Conservation (phyloP, 1,140 invertebrate species). For the Diorhabda elongata region DNA sequence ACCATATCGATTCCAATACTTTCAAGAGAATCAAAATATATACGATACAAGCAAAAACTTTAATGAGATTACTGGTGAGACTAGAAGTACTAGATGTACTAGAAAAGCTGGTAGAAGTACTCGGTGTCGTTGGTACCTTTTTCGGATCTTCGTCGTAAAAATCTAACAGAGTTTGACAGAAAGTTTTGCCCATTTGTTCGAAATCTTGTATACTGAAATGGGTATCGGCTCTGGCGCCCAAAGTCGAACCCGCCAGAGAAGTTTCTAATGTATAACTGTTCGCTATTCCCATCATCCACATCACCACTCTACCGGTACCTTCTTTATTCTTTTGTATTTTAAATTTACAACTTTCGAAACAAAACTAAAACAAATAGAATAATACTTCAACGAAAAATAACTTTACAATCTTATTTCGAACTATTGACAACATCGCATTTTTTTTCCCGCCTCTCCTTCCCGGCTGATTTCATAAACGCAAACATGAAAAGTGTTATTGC, state of each 20-base stretch:
- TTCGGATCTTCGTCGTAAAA: constrained; percentile 84
- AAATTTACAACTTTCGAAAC: constrained; percentile 90
- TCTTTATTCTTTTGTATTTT: constrained; percentile 88
- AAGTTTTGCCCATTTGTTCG: constrained; percentile 78
- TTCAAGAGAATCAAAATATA: too few species aligned
- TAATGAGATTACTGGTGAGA: background rate
- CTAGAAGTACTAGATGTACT: background rate
- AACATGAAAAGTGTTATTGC: too few species aligned
- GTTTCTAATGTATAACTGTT: constrained; percentile 95
- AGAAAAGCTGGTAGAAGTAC: background rate
- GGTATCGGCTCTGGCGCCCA: constrained; percentile 74
- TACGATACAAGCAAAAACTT: too few species aligned
- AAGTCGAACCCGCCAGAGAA: constrained; percentile 82
- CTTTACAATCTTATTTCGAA: too few species aligned
- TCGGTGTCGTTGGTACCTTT: constrained; percentile 56
- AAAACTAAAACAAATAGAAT: constrained; percentile 66
- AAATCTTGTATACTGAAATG: constrained; percentile 82
- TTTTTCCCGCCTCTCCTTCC: too few species aligned
- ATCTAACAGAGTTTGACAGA: constrained; percentile 88
- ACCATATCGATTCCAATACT: background rate
- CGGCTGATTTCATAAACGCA: too few species aligned
- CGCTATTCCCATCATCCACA: constrained; percentile 90
- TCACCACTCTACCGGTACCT: constrained; percentile 86
- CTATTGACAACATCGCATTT: too few species aligned
- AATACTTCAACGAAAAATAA: background rate